Percentiles rank a stretch among this genome's conserved stretches.
Conservation (phyloP, 2,888 invertebrate genomes). For the Dryobota labecula region DNA sequence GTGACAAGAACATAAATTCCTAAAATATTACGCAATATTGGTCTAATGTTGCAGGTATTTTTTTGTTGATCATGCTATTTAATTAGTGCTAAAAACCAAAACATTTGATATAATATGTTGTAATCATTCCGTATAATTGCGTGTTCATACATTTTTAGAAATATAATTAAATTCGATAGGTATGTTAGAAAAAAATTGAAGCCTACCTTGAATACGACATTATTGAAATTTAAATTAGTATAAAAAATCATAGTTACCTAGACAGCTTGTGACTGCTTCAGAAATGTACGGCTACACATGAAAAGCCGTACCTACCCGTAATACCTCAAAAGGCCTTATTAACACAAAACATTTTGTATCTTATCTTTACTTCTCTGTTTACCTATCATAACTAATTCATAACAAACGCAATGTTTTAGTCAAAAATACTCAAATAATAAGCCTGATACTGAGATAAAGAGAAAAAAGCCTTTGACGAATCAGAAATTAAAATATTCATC, state of each 20-base stretch:
- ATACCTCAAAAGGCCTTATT: neutral
- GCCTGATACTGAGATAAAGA: neutral
- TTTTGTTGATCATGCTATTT: constrained; percentile 7
- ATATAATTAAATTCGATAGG: neutral
- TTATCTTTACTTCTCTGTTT: neutral
- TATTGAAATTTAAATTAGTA: neutral
- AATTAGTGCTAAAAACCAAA: constrained; percentile 7
- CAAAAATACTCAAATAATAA: neutral
- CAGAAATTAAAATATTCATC: neutral
- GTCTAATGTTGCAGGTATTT: constrained; percentile 14
- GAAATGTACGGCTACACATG: neutral
- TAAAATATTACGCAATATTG: constrained; percentile 51
- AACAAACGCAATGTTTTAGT: neutral
- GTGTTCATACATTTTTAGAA: constrained; percentile 42
- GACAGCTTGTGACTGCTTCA: neutral
- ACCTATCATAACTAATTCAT: neutral
- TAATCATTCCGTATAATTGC: constrained; percentile 50
- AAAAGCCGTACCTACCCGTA: too few relatives aligned
- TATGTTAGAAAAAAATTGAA: neutral
- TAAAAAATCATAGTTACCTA: neutral
- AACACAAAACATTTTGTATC: neutral
- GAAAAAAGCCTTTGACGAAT: constrained; percentile 20
- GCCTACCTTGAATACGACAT: constrained; percentile 16
- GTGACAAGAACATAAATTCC: constrained; percentile 18
- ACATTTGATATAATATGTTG: constrained; percentile 48